These are phyloP conservation scores for Noctuana brunneofusca DNA, from an alignment of 2,888 invertebrate species.

Conservation along the genomic window DNA sequence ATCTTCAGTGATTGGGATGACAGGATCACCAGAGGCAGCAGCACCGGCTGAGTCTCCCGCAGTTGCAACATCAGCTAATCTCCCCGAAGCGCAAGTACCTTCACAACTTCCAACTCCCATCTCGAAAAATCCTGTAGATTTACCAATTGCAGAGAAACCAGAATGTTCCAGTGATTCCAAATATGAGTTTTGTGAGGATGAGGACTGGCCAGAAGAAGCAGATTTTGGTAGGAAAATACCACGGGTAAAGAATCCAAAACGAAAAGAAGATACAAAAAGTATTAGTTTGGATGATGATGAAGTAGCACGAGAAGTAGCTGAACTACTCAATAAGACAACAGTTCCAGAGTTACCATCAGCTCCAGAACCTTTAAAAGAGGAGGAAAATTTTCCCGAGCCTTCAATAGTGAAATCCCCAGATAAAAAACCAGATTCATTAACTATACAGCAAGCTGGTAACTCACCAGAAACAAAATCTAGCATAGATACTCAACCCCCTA, in stretches of 20 bases:
- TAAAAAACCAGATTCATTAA: constrained; percentile 56
- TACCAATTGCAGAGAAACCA: constrained; percentile 60
- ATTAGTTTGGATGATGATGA: constrained; percentile 73
- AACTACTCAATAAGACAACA: constrained; percentile 83
- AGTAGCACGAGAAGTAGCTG: constrained; percentile 82
- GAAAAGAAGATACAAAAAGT: constrained; percentile 68
- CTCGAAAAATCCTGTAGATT: constrained; percentile 56
- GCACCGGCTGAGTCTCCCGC: constrained; percentile 66
- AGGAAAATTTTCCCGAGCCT: constrained; percentile 84
- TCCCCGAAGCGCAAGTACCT: constrained; percentile 55
- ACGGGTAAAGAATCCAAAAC: constrained; percentile 77
- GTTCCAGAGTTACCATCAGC: constrained; percentile 82
- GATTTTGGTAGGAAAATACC: constrained; percentile 86
- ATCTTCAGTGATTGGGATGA: constrained; percentile 53
- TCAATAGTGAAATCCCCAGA: constrained; percentile 76
- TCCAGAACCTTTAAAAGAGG: constrained; percentile 76
- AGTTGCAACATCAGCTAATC: constrained; percentile 65
- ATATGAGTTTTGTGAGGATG: constrained; percentile 91
- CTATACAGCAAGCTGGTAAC: constrained; percentile 49
- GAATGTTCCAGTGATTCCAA: constrained; percentile 84
- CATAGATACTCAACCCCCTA: constrained; percentile 55
- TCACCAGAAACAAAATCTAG: constrained; percentile 47
- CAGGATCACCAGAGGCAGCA: constrained; percentile 64
- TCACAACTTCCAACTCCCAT: constrained; percentile 48
- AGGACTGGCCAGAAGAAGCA: constrained; percentile 82